Evolutionary conservation across 1,140 invertebrate species (phyloP), one percentile per base, ranked within the genome.

Genomic region (Leptoteleia sp.): DNA sequence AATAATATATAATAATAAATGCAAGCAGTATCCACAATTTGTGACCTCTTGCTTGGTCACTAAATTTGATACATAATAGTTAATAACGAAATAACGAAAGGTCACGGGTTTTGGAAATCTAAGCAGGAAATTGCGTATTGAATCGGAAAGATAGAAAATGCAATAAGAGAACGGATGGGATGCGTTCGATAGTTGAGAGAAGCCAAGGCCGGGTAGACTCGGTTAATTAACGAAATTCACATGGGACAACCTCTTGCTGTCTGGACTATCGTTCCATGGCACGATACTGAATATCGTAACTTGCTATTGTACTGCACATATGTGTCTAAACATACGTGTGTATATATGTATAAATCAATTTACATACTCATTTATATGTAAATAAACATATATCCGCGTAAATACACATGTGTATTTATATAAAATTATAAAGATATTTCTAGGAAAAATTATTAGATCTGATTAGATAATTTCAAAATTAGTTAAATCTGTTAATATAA

Each of bases 221-320:
- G 76, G 83, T 84, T 82, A 84, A 84, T 84, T 84, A 84, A 84
- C 81, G 80, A 81, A 81, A 79, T 57, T 68, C 80, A 81, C 82
- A 79, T 79, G 82, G 82, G 78, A 82, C 75, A 42, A n/a, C 29
- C 62, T 72, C 48, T 38, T 61, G 38, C 68, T 79, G 64, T 68
- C 52, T 57, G 64, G 68, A 62, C 67, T 61, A 75, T 65, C 78
- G 71, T 80, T 82, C 71, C 62, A 45, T 70, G 35, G 31, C 59
- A 50, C 68, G 79, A 55, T 68, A 75, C 54, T 38, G 48, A 76
- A 61, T 64, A 64, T 68, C 57, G 72, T 47, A 43, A 13, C 42
- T 40, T 17, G 11, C 19, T 9, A 72, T 61, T 61, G 65, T 57
- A 19, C 1, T 27, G 15, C 37, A 27, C 7, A 65, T 38, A 50